phyloP scores from a whole-genome alignment of 2,797 vertebrate species.

The Phataginus tetradactyla region DNA sequence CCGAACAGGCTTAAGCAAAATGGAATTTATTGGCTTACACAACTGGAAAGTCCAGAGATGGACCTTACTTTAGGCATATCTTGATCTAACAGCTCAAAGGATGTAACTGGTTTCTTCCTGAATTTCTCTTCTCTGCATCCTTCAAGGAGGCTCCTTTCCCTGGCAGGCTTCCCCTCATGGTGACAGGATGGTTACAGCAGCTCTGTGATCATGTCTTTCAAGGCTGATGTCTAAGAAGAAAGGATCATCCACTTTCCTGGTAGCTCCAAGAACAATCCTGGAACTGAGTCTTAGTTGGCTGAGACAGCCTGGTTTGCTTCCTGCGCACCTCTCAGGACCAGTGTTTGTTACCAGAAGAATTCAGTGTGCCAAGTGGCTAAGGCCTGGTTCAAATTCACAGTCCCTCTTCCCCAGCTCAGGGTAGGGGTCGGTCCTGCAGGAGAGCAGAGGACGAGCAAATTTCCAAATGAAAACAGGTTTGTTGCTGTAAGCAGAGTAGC shows the following conservation, averaged over 20 bases:
- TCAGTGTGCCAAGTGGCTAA: not conserved
- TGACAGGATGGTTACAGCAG: not conserved
- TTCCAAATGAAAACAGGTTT: not conserved
- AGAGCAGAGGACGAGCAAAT: not conserved
- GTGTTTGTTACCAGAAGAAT: not conserved
- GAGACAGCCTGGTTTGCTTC: not conserved
- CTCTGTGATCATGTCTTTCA: not conserved
- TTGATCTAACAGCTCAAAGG: not conserved
- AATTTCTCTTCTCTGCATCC: not conserved
- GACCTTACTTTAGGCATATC: not conserved
- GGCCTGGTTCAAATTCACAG: not conserved
- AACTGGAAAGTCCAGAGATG: not conserved
- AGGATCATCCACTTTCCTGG: not conserved
- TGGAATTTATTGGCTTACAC: not conserved
- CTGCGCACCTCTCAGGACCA: not conserved
- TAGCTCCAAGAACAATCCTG: not conserved
- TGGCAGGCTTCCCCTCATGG: not conserved
- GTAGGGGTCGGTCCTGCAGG: not conserved
- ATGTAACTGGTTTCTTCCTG: not conserved
- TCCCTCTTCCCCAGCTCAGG: not conserved
- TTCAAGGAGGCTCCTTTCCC: not conserved
- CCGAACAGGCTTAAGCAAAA: not conserved
- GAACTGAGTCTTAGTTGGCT: not conserved
- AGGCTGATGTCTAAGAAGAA: not conserved
- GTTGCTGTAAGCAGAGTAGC: not conserved